A percentile compares a stretch with the other conserved stretches of the same genome.
These are phyloP conservation scores for Nibea albiflora DNA, from an alignment of 2,113 vertebrate species.

Conservation along the genomic window DNA sequence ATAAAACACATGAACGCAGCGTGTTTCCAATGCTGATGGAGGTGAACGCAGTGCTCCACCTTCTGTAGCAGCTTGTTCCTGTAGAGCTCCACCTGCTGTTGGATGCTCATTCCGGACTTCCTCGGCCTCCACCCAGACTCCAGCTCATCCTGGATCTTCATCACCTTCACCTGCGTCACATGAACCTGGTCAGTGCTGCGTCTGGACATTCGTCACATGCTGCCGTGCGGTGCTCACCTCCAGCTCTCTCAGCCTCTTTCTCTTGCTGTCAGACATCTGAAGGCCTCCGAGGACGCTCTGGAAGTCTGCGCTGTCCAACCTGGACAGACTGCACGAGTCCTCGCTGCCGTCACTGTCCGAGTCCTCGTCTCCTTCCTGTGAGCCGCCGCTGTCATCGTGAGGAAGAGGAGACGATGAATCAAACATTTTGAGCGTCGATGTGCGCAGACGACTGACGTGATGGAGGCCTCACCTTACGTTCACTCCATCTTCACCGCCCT, in stretches of 20 bases:
- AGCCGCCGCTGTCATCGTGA: slow-evolving; percentile 57
- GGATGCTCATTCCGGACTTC: slow-evolving; percentile 82
- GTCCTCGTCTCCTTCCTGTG: slow-evolving; percentile 72
- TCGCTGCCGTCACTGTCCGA: slow-evolving; percentile 80
- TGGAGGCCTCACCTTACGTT: slow-evolving; percentile 69
- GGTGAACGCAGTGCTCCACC: slow-evolving; percentile 59
- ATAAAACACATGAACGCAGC: no score
- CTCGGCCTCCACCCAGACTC: slow-evolving; percentile 82
- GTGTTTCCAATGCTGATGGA: no score
- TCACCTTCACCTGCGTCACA: slow-evolving; percentile 82
- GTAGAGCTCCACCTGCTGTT: slow-evolving; percentile 85
- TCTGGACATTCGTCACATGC: no score
- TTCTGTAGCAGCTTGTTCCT: slow-evolving; percentile 86
- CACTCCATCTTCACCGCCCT: slow-evolving; percentile 62
- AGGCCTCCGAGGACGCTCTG: slow-evolving; percentile 82
- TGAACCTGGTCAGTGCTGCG: not conserved
- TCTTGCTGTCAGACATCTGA: slow-evolving; percentile 85
- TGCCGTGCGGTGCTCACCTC: slow-evolving; percentile 73
- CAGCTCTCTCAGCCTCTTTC: slow-evolving; percentile 84
- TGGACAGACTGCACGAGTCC: slow-evolving; percentile 75
- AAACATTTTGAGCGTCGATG: not conserved
- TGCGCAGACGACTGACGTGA: not conserved
- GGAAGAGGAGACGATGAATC: not conserved
- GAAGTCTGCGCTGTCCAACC: slow-evolving; percentile 81
- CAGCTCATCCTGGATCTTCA: slow-evolving; percentile 87